Evolutionary conservation across 2,797 vertebrate species (phyloP), one percentile per base, ranked within the genome.

Genomic region (Cirrhinus molitorella): DNA sequence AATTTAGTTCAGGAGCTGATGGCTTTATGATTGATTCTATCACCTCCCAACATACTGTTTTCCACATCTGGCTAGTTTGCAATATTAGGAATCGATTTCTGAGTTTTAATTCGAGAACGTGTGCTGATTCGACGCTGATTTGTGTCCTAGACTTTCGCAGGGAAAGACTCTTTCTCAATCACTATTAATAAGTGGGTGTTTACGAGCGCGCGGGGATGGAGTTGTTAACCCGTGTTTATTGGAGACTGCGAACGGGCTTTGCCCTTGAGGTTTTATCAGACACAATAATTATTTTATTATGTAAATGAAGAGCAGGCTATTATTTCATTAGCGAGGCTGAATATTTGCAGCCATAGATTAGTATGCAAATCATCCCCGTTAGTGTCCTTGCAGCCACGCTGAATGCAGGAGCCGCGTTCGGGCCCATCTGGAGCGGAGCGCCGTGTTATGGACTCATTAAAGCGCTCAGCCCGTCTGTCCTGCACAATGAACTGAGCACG

Each of bases 221-320:
- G 84, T 85, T 72, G 86, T 89, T 89, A 90, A 88, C 87, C 63
- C 51, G 67, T 85, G 71, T 86, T 87, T 86, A 87, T 88, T 66
- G 61, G 45, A 68, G 45, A 83, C 84, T 68, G 59, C 49, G 84
- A 86, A 83, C 88, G 85, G 88, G 90, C 88, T 92, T 89, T 93
- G 93, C 93, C 94, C 94, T 95, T 94, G 93, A 95, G 94, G 25
- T 90, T 94, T 94, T 93, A 95, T 95, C 94, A 93, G 91, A 91
- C 91, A 90, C 92, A 91, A 92, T 95, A 94, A 95, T 96, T 94
- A 95, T 96, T 95, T 93, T 94, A 94, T 94, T 94, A 96, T 96
- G 95, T 90, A 95, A 95, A 96, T 95, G 92, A 94, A 90, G 85
- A 81, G 66, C 75, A 79, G 86, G 4, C 92, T 89, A 94, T 95